phyloP scores from a whole-genome alignment of 2,797 vertebrate species.

The Artibeus jamaicensis region DNA sequence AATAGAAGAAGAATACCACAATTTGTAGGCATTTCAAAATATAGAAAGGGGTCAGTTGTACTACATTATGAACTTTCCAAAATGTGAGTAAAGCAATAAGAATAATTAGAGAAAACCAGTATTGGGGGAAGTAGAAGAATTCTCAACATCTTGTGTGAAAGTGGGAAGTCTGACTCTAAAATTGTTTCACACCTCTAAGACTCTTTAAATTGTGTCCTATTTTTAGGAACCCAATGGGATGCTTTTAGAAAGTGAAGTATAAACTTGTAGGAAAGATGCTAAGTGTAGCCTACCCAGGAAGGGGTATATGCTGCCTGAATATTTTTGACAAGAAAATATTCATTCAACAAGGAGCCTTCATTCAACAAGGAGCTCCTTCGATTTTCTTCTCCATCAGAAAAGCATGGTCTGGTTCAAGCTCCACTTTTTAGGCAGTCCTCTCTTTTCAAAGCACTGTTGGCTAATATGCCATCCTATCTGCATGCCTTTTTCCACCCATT shows the following conservation, averaged over 20 bases:
- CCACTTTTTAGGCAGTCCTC: rapidly evolving
- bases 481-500: not conserved
- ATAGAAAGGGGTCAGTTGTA: not conserved
- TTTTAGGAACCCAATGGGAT: not conserved
- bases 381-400: not conserved
- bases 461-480: rapidly evolving
- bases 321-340: not conserved
- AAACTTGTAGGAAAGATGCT: rapidly evolving
- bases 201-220: rapidly evolving
- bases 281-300: rapidly evolving
- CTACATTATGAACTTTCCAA: rapidly evolving
- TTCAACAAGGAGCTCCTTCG: too few species aligned
- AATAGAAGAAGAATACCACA: not conserved
- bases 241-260: not conserved
- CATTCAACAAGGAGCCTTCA: rapidly evolving
- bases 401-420: too few species aligned
- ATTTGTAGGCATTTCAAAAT: not conserved
- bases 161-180: rapidly evolving
- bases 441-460: rapidly evolving
- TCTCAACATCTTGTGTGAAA: rapidly evolving
- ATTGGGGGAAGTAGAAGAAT: rapidly evolving
- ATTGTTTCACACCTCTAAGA: rapidly evolving
- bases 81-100: rapidly evolving
- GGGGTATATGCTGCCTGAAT: rapidly evolving
- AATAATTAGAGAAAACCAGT: rapidly evolving